Evolutionary conservation across 2,113 vertebrate species (phyloP).

Genomic region (Rousettus leschenaultii): DNA sequence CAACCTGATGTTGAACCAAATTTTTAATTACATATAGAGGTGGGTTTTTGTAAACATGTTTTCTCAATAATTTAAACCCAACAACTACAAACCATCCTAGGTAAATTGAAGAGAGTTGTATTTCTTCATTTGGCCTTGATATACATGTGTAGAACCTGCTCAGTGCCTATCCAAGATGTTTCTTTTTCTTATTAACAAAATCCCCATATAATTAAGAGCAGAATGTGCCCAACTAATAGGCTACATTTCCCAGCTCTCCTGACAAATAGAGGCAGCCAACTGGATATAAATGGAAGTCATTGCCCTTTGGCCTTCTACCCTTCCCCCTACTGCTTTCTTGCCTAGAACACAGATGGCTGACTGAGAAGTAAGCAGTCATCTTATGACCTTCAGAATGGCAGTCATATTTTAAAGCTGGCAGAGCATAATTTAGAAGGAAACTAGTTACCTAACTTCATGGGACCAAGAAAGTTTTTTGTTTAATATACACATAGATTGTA

Average conservation of each 20-base stretch:
- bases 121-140: slow-evolving; percentile 25
- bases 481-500: slow-evolving; percentile 23
- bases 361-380: not conserved
- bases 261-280: not conserved
- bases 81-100: not conserved
- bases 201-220: slow-evolving; percentile 10
- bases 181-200: slow-evolving; percentile 34
- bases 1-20: not conserved
- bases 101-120: not conserved
- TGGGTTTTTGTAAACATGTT: slow-evolving; percentile 19
- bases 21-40: slow-evolving; percentile 9
- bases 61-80: slow-evolving; percentile 30
- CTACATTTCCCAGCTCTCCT: not conserved
- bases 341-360: slow-evolving; percentile 58
- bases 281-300: slow-evolving; percentile 45
- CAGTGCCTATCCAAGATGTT: not conserved
- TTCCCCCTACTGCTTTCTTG: not conserved
- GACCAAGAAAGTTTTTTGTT: not conserved
- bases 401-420: slow-evolving; percentile 49
- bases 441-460: not conserved
- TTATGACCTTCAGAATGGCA: slow-evolving; percentile 44
- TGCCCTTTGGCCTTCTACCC: slow-evolving; percentile 45
- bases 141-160: not conserved
- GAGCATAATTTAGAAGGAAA: slow-evolving; percentile 41
- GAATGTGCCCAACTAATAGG: slow-evolving; percentile 35